phyloP scores from a whole-genome alignment of 2,888 invertebrate genomes.

The Strigamia transsilvanica region DNA sequence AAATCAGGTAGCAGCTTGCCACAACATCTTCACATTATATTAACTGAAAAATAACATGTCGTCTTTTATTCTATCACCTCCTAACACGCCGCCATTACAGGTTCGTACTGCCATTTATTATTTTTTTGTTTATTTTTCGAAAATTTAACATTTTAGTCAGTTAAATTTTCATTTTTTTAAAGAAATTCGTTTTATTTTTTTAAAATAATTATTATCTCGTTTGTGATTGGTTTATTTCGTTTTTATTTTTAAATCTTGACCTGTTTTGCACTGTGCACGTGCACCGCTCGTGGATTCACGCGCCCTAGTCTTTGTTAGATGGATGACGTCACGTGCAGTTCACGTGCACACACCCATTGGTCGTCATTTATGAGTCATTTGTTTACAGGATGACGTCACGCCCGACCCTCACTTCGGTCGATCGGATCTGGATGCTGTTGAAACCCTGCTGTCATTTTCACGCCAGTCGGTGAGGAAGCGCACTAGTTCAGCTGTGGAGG shows the following conservation, averaged over 20 bases:
- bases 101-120: neutral
- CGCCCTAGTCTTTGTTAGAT: constrained; percentile 70
- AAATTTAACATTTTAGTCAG: no score
- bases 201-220: neutral
- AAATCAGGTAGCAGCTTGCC: constrained; percentile 4
- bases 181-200: neutral
- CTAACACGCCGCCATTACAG: constrained; percentile 75
- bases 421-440: constrained; percentile 63
- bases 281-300: neutral
- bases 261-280: neutral
- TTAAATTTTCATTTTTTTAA: no score
- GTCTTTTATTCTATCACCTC: constrained; percentile 71
- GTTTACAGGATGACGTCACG: constrained; percentile 57
- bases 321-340: constrained; percentile 79
- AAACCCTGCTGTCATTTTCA: constrained; percentile 63
- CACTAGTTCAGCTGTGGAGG: constrained; percentile 87
- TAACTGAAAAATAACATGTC: constrained; percentile 52
- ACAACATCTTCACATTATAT: neutral
- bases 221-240: neutral
- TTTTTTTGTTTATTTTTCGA: neutral
- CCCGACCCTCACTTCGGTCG: constrained; percentile 19
- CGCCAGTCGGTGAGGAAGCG: constrained; percentile 63
- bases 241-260: no score
- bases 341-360: constrained; percentile 72
- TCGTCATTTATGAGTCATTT: constrained; percentile 18